A percentile compares a stretch with the other conserved stretches of the same genome.
phyloP scores from a whole-genome alignment of 2,888 invertebrate genomes.

The Plebejus anna region DNA sequence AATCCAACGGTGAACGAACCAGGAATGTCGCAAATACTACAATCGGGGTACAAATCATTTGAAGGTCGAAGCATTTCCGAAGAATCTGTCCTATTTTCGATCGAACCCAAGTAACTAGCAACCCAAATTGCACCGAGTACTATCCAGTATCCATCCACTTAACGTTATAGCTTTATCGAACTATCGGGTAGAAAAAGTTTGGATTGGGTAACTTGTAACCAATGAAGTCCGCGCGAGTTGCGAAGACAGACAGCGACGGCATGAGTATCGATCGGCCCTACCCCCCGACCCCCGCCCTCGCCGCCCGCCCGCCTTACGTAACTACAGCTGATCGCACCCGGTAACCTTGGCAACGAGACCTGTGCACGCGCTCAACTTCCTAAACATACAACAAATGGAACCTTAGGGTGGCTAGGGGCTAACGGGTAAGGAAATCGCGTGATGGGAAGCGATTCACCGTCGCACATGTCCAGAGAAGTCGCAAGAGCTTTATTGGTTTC shows the following conservation, averaged over 20 bases:
- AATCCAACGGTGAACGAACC: too few species aligned
- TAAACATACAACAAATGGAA: conserved; percentile 35
- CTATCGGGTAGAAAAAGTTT: conserved; percentile 26
- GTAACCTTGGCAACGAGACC: conserved; percentile 74
- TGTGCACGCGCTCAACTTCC: conserved; percentile 55
- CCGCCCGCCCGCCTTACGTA: conserved; percentile 67
- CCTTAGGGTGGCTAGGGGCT: background rate
- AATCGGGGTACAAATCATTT: too few species aligned
- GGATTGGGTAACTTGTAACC: conserved; percentile 23
- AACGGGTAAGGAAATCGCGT: background rate
- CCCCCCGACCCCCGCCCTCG: conserved; percentile 46
- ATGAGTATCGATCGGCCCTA: conserved; percentile 75
- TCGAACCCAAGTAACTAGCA: conserved; percentile 3
- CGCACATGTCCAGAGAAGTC: background rate
- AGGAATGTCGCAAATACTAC: too few species aligned
- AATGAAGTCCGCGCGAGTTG: conserved; percentile 46
- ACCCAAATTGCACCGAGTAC: background rate
- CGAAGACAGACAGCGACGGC: conserved; percentile 57
- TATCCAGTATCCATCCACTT: conserved; percentile 1
- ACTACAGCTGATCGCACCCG: conserved; percentile 77
- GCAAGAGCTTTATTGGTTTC: background rate
- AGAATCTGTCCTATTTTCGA: background rate
- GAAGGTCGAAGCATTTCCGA: too few species aligned
- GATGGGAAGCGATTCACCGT: background rate
- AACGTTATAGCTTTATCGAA: conserved; percentile 10